Evolutionary conservation across 2,888 invertebrate genomes (phyloP).

Genomic region (Osedax frankpressi): DNA sequence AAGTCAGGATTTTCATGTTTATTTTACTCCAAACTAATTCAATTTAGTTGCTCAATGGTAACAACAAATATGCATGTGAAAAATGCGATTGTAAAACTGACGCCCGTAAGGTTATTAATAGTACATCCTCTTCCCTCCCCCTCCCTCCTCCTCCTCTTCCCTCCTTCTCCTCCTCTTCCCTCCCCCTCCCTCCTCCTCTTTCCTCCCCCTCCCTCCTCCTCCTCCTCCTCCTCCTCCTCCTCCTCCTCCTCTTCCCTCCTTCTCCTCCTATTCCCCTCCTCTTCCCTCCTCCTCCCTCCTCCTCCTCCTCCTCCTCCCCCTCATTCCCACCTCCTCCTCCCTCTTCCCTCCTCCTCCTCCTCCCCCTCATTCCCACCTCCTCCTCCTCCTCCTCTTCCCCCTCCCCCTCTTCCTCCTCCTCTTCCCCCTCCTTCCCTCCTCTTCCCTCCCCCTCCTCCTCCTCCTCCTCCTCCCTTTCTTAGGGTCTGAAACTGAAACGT

Average conservation of each 20-base stretch:
- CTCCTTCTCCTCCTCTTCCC: neutral
- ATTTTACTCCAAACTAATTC: too few relatives aligned
- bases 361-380: neutral
- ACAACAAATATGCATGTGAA: slow-evolving; percentile 76
- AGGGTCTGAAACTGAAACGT: slow-evolving; percentile 67
- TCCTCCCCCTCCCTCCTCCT: neutral
- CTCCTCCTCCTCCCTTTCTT: slow-evolving; percentile 21
- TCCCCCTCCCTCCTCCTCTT: neutral
- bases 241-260: neutral
- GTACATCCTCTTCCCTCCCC: neutral
- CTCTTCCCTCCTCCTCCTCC: neutral
- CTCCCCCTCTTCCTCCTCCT: neutral
- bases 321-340: too few relatives aligned
- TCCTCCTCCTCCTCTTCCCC: neutral
- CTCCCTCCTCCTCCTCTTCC: neutral
- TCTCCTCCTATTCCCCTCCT: neutral
- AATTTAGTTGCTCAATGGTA: slow-evolving; percentile 61
- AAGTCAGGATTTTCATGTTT: too few relatives aligned
- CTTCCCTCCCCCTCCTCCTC: neutral
- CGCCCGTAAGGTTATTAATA: slow-evolving; percentile 60
- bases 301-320: too few relatives aligned
- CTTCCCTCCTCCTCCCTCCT: neutral
- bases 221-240: neutral
- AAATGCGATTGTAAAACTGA: slow-evolving; percentile 72
- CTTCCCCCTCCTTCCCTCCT: neutral